Percentiles rank a stretch among this genome's conserved stretches.
phyloP scores from a whole-genome alignment of 2,113 vertebrate species.

The Tringa solitaria region DNA sequence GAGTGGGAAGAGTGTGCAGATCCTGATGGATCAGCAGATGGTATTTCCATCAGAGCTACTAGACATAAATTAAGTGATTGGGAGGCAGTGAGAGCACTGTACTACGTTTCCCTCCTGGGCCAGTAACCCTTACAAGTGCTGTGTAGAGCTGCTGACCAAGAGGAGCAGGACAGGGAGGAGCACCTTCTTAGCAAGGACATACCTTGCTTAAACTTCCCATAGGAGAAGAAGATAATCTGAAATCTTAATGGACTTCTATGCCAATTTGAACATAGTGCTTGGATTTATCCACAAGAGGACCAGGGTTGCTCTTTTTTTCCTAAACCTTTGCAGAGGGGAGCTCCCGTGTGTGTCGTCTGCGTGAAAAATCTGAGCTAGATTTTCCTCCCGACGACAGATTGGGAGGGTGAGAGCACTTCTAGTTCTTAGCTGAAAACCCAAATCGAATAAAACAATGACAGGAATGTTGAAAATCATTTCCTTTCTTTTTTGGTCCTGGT shows the following conservation, averaged over 20 bases:
- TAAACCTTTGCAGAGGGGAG: background rate
- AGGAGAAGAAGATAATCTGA: background rate
- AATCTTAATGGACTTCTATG: background rate
- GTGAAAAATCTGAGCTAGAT: background rate
- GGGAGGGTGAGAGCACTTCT: background rate
- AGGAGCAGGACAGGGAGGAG: background rate
- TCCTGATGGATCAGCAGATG: too few relatives aligned
- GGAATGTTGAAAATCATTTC: background rate
- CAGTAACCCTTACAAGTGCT: background rate
- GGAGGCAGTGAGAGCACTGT: too few relatives aligned
- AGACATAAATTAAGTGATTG: too few relatives aligned
- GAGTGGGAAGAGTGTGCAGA: too few relatives aligned
- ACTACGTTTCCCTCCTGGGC: background rate
- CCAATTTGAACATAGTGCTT: background rate
- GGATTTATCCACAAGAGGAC: background rate
- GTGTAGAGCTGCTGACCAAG: background rate
- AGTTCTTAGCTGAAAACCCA: background rate
- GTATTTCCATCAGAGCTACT: too few relatives aligned
- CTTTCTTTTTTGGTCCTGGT: background rate
- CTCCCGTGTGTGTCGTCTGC: background rate
- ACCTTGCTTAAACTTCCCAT: background rate
- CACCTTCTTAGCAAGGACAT: background rate
- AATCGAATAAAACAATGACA: background rate
- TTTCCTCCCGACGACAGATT: background rate
- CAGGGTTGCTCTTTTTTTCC: background rate